These are phyloP conservation scores for Magallana nippona DNA, from an alignment of 2,888 invertebrate species.

Conservation along the genomic window DNA sequence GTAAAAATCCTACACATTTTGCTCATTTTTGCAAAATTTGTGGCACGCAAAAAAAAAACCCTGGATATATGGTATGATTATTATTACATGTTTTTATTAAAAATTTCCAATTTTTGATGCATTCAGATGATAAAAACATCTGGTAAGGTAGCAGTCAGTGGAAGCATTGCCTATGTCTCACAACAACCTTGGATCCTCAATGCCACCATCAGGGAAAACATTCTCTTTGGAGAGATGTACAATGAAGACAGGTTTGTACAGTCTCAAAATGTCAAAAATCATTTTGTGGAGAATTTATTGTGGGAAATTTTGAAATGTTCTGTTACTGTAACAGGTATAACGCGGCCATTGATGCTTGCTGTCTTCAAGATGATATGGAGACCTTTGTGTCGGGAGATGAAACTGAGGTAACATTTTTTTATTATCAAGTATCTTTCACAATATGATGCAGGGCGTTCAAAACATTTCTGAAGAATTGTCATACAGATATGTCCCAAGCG, in stretches of 20 bases:
- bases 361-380: constrained; percentile 83
- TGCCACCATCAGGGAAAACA: constrained; percentile 93
- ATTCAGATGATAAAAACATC: constrained; percentile 68
- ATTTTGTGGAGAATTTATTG: background rate
- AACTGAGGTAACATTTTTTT: constrained; percentile 80
- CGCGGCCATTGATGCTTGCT: constrained; percentile 82
- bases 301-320: background rate
- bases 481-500: too few relatives aligned
- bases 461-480: too few relatives aligned
- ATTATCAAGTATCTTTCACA: too few relatives aligned
- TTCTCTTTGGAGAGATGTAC: constrained; percentile 90
- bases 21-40: too few relatives aligned
- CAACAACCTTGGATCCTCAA: constrained; percentile 96
- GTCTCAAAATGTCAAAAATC: background rate
- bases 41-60: too few relatives aligned
- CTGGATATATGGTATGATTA: too few relatives aligned
- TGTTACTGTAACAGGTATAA: constrained; percentile 80
- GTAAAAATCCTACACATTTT: too few relatives aligned
- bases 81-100: background rate
- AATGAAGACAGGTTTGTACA: constrained; percentile 85
- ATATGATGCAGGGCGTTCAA: too few relatives aligned
- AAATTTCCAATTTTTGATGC: background rate
- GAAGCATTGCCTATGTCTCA: constrained; percentile 82
- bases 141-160: constrained; percentile 76
- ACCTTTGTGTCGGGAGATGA: constrained; percentile 83